Evolutionary conservation across 2,888 invertebrate species (phyloP).

Genomic region (Mesorhabditis sp.): DNA sequence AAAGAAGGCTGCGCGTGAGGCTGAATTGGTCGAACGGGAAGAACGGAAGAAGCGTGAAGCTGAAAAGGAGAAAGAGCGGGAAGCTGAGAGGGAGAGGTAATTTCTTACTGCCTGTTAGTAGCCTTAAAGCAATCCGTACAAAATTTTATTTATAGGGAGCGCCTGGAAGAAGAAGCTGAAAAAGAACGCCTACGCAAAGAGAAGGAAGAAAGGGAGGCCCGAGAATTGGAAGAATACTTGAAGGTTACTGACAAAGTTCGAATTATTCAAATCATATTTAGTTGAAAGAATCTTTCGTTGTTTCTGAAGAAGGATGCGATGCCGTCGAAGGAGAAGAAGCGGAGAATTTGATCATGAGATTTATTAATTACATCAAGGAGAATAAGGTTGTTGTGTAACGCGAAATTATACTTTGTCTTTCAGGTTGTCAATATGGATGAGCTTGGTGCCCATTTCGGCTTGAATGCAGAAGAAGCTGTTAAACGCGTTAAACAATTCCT

Average conservation of each 20-base stretch:
- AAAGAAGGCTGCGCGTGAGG: conserved; percentile 47
- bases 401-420: conserved; percentile 3
- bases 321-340: conserved; percentile 49
- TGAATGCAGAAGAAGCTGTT: conserved; percentile 60
- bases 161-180: conserved; percentile 36
- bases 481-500: conserved; percentile 79
- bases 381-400: conserved; percentile 38
- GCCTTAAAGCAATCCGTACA: not conserved
- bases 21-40: conserved; percentile 51
- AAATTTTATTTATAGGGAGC: conserved; percentile 17
- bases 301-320: conserved; percentile 55
- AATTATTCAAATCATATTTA: conserved; percentile 19
- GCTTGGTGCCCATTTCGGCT: conserved; percentile 48
- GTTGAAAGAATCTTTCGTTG: conserved; percentile 53
- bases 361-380: conserved; percentile 49
- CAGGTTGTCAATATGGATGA: conserved; percentile 57
- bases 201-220: conserved; percentile 49
- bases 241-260: conserved; percentile 24
- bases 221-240: conserved; percentile 55
- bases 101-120: not conserved
- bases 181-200: conserved; percentile 40
- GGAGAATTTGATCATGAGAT: conserved; percentile 48
- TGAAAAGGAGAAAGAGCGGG: conserved; percentile 43
- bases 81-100: conserved; percentile 34
- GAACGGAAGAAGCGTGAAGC: conserved; percentile 48